These are phyloP conservation scores for Zoanthus sansibaricus DNA, from an alignment of 92 coral and sea anemone genomes.

Conservation along the genomic window DNA sequence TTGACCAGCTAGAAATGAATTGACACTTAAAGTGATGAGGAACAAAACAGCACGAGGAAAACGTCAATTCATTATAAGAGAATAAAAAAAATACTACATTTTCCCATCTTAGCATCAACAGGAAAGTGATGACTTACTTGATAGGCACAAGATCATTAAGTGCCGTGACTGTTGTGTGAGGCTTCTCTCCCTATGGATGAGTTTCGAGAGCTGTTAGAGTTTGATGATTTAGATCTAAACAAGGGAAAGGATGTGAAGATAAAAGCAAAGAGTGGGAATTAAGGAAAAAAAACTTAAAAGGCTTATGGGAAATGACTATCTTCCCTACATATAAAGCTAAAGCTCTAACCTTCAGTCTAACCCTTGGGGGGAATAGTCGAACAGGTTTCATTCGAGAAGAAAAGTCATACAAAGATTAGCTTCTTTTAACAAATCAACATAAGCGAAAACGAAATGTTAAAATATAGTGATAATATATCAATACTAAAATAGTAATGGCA, in stretches of 20 bases:
- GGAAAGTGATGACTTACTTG: slow-evolving; percentile 63
- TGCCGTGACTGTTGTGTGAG: slow-evolving; percentile 88
- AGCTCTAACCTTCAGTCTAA: no score
- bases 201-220: neutral
- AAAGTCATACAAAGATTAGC: neutral
- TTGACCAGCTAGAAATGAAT: no score
- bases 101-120: neutral
- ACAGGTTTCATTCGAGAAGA: neutral
- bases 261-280: neutral
- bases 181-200: slow-evolving; percentile 70
- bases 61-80: no score
- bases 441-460: neutral
- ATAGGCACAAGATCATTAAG: slow-evolving; percentile 93
- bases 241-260: neutral
- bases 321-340: no score
- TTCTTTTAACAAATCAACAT: neutral
- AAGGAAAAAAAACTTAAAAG: neutral
- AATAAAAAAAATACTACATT: no score
- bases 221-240: neutral
- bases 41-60: no score
- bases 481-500: neutral
- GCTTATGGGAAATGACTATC: no score
- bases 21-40: no score
- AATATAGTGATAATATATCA: neutral
- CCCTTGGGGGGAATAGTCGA: no score